phyloP scores from a whole-genome alignment of 2,113 vertebrate genomes.

The Micromys minutus region DNA sequence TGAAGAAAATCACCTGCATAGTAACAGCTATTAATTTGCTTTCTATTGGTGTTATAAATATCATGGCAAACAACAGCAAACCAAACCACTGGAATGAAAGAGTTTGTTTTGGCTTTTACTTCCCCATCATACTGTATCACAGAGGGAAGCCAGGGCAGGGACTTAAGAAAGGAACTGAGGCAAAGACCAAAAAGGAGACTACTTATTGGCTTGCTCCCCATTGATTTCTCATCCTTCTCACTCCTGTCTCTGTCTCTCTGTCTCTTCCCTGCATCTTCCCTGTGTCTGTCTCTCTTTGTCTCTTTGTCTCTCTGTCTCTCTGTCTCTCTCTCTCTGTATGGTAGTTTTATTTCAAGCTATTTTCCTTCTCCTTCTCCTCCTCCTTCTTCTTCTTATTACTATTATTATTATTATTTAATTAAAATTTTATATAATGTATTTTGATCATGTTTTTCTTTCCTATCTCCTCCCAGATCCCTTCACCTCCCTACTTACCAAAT shows the following conservation, averaged over 20 bases:
- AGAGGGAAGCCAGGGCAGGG: neutral
- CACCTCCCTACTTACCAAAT: neutral
- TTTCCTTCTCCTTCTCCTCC: no score
- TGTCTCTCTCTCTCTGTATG: neutral
- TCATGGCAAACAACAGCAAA: neutral
- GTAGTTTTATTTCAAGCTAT: neutral
- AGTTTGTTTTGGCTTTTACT: neutral
- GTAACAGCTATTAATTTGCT: neutral
- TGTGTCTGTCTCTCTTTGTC: no score
- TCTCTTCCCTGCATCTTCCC: no score
- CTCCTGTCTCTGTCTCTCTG: neutral
- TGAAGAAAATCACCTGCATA: neutral
- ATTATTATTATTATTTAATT: neutral
- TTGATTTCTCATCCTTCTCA: neutral
- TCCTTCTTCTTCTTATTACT: no score
- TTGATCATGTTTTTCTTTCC: neutral
- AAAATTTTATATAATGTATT: neutral
- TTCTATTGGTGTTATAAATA: neutral
- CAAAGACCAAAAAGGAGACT: neutral
- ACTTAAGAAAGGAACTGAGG: neutral
- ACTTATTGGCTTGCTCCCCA: neutral
- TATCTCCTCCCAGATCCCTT: neutral
- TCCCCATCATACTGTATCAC: neutral
- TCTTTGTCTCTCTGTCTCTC: neutral
- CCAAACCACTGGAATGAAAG: neutral